Conservation (phyloP, 2,113 vertebrate species). For the Lagopus muta region DNA sequence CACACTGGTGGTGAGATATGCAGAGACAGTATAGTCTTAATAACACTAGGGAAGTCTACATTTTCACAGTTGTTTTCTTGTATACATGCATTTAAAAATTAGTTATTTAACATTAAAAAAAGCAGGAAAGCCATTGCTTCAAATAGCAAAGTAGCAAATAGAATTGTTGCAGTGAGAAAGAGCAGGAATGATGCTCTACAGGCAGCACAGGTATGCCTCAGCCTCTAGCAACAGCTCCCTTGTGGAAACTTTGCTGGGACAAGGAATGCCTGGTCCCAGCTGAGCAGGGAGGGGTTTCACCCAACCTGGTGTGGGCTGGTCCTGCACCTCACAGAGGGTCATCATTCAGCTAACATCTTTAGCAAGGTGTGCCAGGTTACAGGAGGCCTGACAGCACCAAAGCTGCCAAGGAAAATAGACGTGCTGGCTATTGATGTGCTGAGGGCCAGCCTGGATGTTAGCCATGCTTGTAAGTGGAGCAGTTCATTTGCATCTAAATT, state of each 20-base stretch:
- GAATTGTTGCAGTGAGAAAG: rapidly evolving
- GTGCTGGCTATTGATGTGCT: neutral
- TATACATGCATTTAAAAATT: rapidly evolving
- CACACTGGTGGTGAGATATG: neutral
- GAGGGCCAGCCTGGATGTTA: neutral
- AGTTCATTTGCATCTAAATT: conserved; percentile 37
- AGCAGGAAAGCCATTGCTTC: neutral
- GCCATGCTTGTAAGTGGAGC: neutral
- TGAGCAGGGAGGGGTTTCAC: neutral
- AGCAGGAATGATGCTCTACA: neutral
- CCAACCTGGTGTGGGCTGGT: rapidly evolving
- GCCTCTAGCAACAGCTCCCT: neutral
- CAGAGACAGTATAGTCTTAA: neutral
- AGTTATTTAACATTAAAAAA: neutral
- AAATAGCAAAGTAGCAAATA: neutral
- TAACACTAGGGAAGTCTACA: neutral
- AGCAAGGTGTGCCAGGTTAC: neutral
- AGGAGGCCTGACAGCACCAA: rapidly evolving
- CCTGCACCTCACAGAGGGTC: neutral
- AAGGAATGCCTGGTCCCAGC: neutral
- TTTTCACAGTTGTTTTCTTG: neutral
- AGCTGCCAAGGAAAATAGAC: neutral
- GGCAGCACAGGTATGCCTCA: neutral
- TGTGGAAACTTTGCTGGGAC: neutral
- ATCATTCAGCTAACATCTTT: neutral